These are phyloP conservation scores for western clawed frog (Xenopus tropicalis) DNA, from an alignment of 2,113 vertebrate genomes.

Conservation along the genomic window UCB_Xtro_10.0 CM004450.2:2204501-2205000, in stretches of 20 bases:
- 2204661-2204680: constrained; percentile 27
- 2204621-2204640: constrained; percentile 31
- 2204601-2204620: background rate
- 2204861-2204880: constrained; percentile 99
- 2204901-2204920: constrained; percentile 33
- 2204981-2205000: too few species aligned
- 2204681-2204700: constrained; percentile 6
- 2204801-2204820: constrained; percentile 7
- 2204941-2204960: background rate
- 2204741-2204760: constrained; percentile 21
- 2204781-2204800: constrained; percentile 21
- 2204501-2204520: constrained; percentile 24
- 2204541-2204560: constrained; percentile 29
- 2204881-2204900: constrained; percentile 98
- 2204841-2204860: constrained; percentile 22
- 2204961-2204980: too few species aligned
- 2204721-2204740: constrained; percentile 14
- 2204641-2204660: constrained; percentile 1
- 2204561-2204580: background rate
- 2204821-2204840: constrained; percentile 16
- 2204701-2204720: constrained; percentile 22
- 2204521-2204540: constrained; percentile 1
- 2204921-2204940: constrained; percentile 11
- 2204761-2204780: constrained; percentile 17
- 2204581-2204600: constrained; percentile 31